These are phyloP conservation scores for Numenius arquata DNA, from an alignment of 2,113 vertebrate species.

Conservation along the genomic window DNA sequence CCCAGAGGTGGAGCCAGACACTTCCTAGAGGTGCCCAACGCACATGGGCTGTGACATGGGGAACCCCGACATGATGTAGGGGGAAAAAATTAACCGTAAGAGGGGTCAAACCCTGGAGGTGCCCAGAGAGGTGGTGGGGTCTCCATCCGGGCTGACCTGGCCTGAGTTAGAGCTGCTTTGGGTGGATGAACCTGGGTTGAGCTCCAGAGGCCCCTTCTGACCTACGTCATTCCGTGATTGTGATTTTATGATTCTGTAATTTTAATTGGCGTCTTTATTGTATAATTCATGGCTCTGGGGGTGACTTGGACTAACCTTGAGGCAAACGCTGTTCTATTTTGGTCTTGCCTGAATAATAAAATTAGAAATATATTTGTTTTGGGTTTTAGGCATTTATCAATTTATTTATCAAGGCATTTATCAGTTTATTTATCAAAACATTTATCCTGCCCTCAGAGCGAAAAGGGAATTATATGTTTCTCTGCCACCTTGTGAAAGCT, in stretches of 20 bases:
- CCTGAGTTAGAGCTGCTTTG: not conserved
- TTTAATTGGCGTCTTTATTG: not conserved
- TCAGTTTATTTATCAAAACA: too few relatives aligned
- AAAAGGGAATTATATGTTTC: not conserved
- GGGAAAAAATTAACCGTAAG: too few relatives aligned
- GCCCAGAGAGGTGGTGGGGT: not conserved
- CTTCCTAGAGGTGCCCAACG: not conserved
- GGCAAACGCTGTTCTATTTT: not conserved
- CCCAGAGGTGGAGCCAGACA: not conserved
- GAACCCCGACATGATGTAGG: not conserved
- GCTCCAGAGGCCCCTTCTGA: not conserved
- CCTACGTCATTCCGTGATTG: fast-evolving
- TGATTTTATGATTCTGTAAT: not conserved
- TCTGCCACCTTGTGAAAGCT: not conserved
- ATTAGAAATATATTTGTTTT: not conserved
- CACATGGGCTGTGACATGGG: fast-evolving
- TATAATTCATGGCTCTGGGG: not conserved
- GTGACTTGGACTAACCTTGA: not conserved
- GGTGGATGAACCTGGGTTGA: not conserved
- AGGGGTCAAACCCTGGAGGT: too few relatives aligned
- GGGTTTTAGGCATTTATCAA: not conserved
- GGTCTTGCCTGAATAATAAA: too few relatives aligned
- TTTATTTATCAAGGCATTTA: not conserved
- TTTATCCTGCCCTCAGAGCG: not conserved
- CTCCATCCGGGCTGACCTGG: not conserved